Conservation (phyloP, 2,113 vertebrate genomes). For the Gobius niger region DNA sequence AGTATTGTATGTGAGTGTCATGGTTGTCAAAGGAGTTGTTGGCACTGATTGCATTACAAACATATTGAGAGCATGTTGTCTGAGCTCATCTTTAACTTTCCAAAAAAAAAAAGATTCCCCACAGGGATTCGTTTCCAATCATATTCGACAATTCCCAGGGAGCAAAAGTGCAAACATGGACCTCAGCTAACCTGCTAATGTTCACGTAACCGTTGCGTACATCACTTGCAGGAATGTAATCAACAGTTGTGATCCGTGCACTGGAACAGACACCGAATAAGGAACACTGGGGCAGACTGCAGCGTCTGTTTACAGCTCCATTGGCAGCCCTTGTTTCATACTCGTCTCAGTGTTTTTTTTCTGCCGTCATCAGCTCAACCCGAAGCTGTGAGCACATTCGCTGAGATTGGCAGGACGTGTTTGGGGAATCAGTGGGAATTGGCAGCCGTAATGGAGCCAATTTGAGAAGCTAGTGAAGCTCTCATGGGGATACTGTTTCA, state of each 20-base stretch:
- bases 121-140: no score
- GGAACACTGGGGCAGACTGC: neutral
- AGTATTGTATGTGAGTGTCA: no score
- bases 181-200: neutral
- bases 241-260: neutral
- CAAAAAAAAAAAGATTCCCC: no score
- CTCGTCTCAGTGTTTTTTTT: slow-evolving; percentile 11
- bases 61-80: no score
- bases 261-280: neutral
- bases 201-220: neutral
- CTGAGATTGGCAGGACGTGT: slow-evolving; percentile 26
- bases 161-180: no score
- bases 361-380: neutral
- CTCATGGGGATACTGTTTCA: slow-evolving; percentile 45
- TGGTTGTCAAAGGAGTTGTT: no score
- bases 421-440: slow-evolving; percentile 41
- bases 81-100: no score
- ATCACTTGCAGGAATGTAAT: neutral
- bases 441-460: slow-evolving; percentile 45
- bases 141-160: no score
- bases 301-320: slow-evolving; percentile 1
- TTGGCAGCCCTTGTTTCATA: slow-evolving; percentile 5
- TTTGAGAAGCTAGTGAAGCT: slow-evolving; percentile 34
- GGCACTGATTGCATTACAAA: no score
- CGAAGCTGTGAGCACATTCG: slow-evolving; percentile 21